Evolutionary conservation across 2,113 vertebrate species (phyloP), one percentile per base, ranked within the genome.

Genomic region (Myrmecophaga tridactyla): DNA sequence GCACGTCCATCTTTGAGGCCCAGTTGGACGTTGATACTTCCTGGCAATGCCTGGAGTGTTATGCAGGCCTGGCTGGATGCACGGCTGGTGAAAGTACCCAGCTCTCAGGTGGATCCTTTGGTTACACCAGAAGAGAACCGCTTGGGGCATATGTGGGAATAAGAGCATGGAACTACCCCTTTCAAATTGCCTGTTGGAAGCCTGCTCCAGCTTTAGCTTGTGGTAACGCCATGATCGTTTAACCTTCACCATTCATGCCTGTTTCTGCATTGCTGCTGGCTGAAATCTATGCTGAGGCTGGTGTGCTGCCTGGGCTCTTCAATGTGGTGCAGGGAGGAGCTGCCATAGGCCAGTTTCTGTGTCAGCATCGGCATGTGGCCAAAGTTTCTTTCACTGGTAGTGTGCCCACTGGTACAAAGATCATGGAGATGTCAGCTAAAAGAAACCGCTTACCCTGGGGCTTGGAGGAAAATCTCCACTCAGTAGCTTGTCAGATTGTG

Each of bases 351-450:
- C 98, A 99, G 48, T 94, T 99, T 73, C 98, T 99, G 75, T 99
- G 99, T 95, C 98, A 99, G 51, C 99, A 99, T 96, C 99, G 97
- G 0, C 98, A 97, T n/a, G 99, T 99, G 76, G 99, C 99, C 87
- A 99, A 99, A 97, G 98, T 99, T 78, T 99, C 99, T 65, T 99
- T 99, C 93, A 99, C 99, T 0, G 99, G 99, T 72, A 99, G 99
- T 0, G 99, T 99, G 53, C 99, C 99, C 31, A 99, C 99, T 3
- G 99, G 99, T 86, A 97, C 98, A 75, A 99, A 99, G 99, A 98
- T 99, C 96, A 99, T 99, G 99, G 99, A 99, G 96, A 98, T 99
- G 99, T 98, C 99, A 27, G 97, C 99, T 0, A 99, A 99, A 97
- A 98, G 98, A 7, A 99, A 96, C 99, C 99, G 29, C 98, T 99